Evolutionary conservation across 2,113 vertebrate genomes (phyloP).

Genomic region (Solenodon paradoxus): DNA sequence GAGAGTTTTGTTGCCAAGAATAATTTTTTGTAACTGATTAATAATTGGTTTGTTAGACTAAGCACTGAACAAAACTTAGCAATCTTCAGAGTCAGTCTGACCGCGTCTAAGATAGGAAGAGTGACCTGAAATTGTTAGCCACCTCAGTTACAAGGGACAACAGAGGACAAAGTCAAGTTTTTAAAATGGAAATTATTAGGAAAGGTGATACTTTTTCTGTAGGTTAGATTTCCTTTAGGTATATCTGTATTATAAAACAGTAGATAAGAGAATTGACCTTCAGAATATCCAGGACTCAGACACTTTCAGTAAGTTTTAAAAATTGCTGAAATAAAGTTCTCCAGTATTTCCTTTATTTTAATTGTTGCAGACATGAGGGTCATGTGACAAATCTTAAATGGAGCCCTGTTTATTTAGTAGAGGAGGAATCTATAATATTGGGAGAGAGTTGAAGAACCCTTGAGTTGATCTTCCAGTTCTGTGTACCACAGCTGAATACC

Average conservation of each 20-base stretch:
- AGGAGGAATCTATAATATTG: not conserved
- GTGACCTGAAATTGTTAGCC: conserved; percentile 14
- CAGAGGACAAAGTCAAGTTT: not conserved
- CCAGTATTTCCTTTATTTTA: not conserved
- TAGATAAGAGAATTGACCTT: not conserved
- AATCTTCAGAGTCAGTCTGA: not conserved
- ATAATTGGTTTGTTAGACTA: not conserved
- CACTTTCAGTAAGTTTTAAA: conserved; percentile 14
- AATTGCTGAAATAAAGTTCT: not conserved
- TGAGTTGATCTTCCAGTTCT: not conserved
- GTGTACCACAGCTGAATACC: not conserved
- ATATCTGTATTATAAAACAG: not conserved
- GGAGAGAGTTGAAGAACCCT: not conserved
- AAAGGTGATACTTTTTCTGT: not conserved
- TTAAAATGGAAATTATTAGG: not conserved
- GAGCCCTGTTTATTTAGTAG: not conserved
- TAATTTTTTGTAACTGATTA: conserved; percentile 11
- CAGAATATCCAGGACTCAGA: not conserved
- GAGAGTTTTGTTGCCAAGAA: not conserved
- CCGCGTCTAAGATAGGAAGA: not conserved
- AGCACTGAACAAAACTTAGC: not conserved
- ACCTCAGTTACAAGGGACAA: not conserved
- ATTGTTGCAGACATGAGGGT: not conserved
- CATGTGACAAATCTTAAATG: not conserved
- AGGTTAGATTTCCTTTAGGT: not conserved